Evolutionary conservation across 2,888 invertebrate species (phyloP).

Genomic region (Operophtera brumata): DNA sequence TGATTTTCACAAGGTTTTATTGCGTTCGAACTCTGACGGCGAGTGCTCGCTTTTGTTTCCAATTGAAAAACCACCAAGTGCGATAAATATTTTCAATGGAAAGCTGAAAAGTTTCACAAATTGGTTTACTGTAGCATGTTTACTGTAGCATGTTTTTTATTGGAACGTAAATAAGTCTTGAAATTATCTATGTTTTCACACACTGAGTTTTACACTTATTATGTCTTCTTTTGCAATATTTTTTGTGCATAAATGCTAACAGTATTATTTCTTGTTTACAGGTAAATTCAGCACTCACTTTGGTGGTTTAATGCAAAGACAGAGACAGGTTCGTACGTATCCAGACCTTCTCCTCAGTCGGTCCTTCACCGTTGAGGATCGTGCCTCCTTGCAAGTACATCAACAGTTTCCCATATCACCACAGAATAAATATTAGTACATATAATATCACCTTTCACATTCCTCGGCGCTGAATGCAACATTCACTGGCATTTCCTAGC

Average conservation of each 20-base stretch:
- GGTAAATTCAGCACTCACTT: background rate
- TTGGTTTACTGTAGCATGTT: slow-evolving; percentile 10
- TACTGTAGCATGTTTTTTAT: slow-evolving; percentile 5
- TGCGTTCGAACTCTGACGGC: slow-evolving; percentile 46
- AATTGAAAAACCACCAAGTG: slow-evolving; percentile 39
- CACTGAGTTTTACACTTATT: background rate
- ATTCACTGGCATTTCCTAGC: too few species aligned
- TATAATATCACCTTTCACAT: too few species aligned
- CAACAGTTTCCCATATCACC: too few species aligned
- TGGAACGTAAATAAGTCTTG: slow-evolving; percentile 1
- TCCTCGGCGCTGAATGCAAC: too few species aligned
- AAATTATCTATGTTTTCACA: background rate
- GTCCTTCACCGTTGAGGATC: too few species aligned
- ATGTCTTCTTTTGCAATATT: background rate
- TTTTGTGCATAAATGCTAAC: background rate
- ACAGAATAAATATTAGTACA: too few species aligned
- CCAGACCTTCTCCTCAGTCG: too few species aligned
- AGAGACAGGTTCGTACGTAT: too few species aligned
- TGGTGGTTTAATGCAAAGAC: too few species aligned
- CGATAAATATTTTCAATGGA: slow-evolving; percentile 30
- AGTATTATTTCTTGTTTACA: background rate
- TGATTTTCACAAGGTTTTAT: slow-evolving; percentile 55
- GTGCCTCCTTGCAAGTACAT: too few species aligned
- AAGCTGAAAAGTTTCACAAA: slow-evolving; percentile 15
- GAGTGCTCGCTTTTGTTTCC: slow-evolving; percentile 48